phyloP scores from a whole-genome alignment of 1,140 invertebrate species.

The Drosophila nigromelanica region DNA sequence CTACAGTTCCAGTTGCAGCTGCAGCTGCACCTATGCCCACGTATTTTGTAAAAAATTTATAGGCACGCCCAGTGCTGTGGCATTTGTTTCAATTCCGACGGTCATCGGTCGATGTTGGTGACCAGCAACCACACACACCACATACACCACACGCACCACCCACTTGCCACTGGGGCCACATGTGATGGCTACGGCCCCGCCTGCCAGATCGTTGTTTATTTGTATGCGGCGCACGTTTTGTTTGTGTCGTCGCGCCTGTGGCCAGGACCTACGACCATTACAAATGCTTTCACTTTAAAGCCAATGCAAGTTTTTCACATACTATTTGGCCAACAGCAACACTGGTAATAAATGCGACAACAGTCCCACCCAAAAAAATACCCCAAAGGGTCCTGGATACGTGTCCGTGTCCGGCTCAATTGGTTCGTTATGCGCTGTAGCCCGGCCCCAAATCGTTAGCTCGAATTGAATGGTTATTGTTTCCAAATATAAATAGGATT shows the following conservation, averaged over 20 bases:
- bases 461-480: conserved; percentile 82
- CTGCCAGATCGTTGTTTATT: conserved; percentile 60
- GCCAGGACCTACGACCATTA: conserved; percentile 57
- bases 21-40: conserved; percentile 66
- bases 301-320: conserved; percentile 64
- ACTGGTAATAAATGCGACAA: conserved; percentile 79
- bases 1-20: conserved; percentile 25
- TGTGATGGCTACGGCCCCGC: too few species aligned
- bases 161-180: neutral
- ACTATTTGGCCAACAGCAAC: conserved; percentile 51
- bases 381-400: conserved; percentile 26
- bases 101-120: conserved; percentile 23
- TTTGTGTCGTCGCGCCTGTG: conserved; percentile 81
- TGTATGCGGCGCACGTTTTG: conserved; percentile 79
- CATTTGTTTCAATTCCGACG: conserved; percentile 77
- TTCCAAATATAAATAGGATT: conserved; percentile 83
- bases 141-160: neutral
- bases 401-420: conserved; percentile 64
- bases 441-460: conserved; percentile 66
- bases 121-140: conserved; percentile 19
- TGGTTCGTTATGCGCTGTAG: conserved; percentile 73
- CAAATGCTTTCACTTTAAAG: conserved; percentile 73
- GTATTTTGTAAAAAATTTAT: conserved; percentile 81
- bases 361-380: conserved; percentile 26
- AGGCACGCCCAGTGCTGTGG: conserved; percentile 70